Evolutionary conservation across 30 jellyfish, hydroid and myxozoan species (phyloP).

Genomic region (Chironex yamaguchii): DNA sequence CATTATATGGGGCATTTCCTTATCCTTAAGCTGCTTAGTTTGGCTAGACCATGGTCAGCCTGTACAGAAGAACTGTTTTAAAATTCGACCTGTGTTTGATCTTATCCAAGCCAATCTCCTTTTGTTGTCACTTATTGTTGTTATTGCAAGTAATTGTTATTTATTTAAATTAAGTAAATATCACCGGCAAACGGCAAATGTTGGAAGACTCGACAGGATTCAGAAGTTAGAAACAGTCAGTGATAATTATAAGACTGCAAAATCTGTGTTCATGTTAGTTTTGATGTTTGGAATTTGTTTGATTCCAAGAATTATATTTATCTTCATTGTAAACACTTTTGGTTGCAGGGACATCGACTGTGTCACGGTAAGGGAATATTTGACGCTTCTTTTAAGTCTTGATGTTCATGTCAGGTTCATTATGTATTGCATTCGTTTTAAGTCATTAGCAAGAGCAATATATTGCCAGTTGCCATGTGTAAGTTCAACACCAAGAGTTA

Average conservation of each 20-base stretch:
- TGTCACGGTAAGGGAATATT: slow-evolving; percentile 44
- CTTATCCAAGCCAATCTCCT: not conserved
- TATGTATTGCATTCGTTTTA: slow-evolving; percentile 68
- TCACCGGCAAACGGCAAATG: slow-evolving; percentile 41
- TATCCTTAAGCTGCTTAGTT: slow-evolving; percentile 7
- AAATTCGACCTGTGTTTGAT: slow-evolving; percentile 30
- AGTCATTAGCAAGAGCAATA: slow-evolving; percentile 24
- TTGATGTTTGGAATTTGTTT: slow-evolving; percentile 74
- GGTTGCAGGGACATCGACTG: slow-evolving; percentile 43
- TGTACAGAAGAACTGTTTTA: slow-evolving; percentile 7
- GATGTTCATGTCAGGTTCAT: slow-evolving; percentile 65
- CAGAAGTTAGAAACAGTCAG: slow-evolving; percentile 22
- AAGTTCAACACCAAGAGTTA: not conserved
- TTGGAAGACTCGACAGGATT: slow-evolving; percentile 36
- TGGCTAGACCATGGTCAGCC: slow-evolving; percentile 21
- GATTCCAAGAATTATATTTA: slow-evolving; percentile 44
- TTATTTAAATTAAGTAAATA: slow-evolving; percentile 44
- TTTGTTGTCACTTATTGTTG: slow-evolving; percentile 43
- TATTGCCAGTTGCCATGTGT: not conserved
- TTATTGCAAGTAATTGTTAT: slow-evolving; percentile 51
- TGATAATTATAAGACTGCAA: slow-evolving; percentile 56
- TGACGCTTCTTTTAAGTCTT: slow-evolving; percentile 29
- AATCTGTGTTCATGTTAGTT: slow-evolving; percentile 30
- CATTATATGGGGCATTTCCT: slow-evolving; percentile 40
- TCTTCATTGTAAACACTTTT: slow-evolving; percentile 1